phyloP scores from a whole-genome alignment of 2,113 vertebrate species.

The Falcunculus frontatus region DNA sequence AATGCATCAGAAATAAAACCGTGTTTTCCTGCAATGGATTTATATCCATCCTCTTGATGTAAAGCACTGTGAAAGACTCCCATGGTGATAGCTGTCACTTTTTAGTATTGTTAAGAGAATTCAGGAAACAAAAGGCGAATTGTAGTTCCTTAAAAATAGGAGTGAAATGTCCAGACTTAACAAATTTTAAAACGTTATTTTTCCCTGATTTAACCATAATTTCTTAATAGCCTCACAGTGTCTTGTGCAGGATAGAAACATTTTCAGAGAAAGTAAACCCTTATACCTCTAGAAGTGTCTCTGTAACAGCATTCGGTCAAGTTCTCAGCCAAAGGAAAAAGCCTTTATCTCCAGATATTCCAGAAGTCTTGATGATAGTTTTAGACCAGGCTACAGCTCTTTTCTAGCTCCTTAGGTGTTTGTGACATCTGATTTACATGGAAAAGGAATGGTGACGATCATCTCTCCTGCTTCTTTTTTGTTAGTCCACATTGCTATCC shows the following conservation, averaged over 20 bases:
- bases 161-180: background rate
- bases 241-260: background rate
- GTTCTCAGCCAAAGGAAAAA: background rate
- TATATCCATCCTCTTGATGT: background rate
- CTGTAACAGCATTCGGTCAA: background rate
- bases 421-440: background rate
- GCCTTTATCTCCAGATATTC: background rate
- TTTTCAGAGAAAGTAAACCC: background rate
- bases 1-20: background rate
- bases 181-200: background rate
- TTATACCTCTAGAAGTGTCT: background rate
- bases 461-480: background rate
- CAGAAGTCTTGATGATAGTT: background rate
- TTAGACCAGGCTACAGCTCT: background rate
- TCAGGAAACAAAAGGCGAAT: background rate
- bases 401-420: background rate
- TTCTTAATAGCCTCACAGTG: background rate
- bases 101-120: background rate
- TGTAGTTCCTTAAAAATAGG: background rate
- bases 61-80: background rate
- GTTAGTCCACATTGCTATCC: background rate
- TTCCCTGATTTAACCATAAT: background rate
- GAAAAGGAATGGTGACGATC: background rate
- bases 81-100: background rate
- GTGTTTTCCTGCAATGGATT: background rate